Percentiles rank a stretch among this genome's conserved stretches.
These are phyloP conservation scores for Molossus alvarezi DNA, from an alignment of 2,797 vertebrate species.

Conservation along the genomic window DNA sequence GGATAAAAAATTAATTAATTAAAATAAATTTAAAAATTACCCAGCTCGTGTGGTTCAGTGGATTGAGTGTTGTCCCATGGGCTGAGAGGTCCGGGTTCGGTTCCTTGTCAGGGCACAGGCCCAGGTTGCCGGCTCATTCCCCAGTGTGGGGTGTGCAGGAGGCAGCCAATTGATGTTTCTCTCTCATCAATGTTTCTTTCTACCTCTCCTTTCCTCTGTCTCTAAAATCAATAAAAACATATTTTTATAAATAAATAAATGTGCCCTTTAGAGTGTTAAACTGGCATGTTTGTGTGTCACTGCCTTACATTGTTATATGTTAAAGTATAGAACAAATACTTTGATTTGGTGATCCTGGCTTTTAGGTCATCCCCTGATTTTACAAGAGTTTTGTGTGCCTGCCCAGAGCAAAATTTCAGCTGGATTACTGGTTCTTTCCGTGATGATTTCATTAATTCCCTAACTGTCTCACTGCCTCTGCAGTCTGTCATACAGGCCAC, in stretches of 20 bases:
- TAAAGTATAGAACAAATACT: not conserved
- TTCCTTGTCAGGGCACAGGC: not conserved
- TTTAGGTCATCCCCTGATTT: slow-evolving; percentile 64
- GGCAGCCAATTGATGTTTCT: not conserved
- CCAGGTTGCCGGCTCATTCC: not conserved
- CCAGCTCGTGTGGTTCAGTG: not conserved
- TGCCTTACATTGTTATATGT: slow-evolving; percentile 28
- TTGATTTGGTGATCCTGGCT: slow-evolving; percentile 55
- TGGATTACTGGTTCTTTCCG: slow-evolving; percentile 62
- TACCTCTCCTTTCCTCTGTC: not conserved
- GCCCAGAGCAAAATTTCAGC: slow-evolving; percentile 45
- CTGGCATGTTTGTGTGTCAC: slow-evolving; percentile 37
- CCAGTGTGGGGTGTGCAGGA: not conserved
- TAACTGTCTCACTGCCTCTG: slow-evolving; percentile 16
- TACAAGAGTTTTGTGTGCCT: slow-evolving; percentile 67
- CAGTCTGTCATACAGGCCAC: not conserved
- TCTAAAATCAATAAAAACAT: not conserved
- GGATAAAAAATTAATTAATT: too few species aligned
- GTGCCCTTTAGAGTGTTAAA: slow-evolving; percentile 40
- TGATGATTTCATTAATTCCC: slow-evolving; percentile 26
- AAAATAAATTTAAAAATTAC: not conserved
- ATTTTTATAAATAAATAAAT: slow-evolving; percentile 26
- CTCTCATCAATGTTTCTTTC: not conserved
- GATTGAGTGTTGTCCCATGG: not conserved
- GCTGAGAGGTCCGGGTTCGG: not conserved